Conservation (phyloP, 2,888 invertebrate species). For the Hydrotaea diabolus region DNA sequence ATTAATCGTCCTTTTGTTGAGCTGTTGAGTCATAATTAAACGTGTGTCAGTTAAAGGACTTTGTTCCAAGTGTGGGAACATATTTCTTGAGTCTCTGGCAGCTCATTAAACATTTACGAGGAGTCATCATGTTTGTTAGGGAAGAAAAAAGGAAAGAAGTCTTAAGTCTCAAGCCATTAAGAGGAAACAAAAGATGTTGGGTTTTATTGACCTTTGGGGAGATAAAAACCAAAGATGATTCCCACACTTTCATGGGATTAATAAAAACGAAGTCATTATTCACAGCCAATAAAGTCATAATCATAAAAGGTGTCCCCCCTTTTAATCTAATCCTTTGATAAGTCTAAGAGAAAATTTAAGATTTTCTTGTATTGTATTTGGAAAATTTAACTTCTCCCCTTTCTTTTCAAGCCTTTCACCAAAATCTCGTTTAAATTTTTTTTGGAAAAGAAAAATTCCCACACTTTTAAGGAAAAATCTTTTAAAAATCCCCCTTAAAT, state of each 20-base stretch:
- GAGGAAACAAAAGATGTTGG: background rate
- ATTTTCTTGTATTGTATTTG: too few relatives aligned
- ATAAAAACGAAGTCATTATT: too few relatives aligned
- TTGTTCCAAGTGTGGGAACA: slow-evolving; percentile 35
- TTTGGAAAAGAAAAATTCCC: too few relatives aligned
- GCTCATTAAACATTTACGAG: background rate
- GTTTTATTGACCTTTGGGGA: background rate
- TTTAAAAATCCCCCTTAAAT: background rate
- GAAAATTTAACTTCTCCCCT: too few relatives aligned
- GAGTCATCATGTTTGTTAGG: background rate
- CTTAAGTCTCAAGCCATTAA: slow-evolving; percentile 1
- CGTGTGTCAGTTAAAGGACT: slow-evolving; percentile 23
- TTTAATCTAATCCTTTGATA: background rate
- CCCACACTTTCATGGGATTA: slow-evolving; percentile 10
- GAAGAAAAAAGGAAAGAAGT: background rate
- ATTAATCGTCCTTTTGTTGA: slow-evolving; percentile 26
- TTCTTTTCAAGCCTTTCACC: too few relatives aligned
- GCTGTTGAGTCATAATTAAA: slow-evolving; percentile 21
- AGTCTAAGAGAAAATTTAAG: background rate
- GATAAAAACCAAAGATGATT: background rate
- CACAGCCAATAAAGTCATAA: background rate
- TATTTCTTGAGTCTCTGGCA: background rate
- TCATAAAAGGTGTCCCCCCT: background rate
- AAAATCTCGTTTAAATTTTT: too few relatives aligned
- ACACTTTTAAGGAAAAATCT: background rate